phyloP scores from a whole-genome alignment of 2,797 vertebrate species.

The Rhadinocentrus ornatus region DNA sequence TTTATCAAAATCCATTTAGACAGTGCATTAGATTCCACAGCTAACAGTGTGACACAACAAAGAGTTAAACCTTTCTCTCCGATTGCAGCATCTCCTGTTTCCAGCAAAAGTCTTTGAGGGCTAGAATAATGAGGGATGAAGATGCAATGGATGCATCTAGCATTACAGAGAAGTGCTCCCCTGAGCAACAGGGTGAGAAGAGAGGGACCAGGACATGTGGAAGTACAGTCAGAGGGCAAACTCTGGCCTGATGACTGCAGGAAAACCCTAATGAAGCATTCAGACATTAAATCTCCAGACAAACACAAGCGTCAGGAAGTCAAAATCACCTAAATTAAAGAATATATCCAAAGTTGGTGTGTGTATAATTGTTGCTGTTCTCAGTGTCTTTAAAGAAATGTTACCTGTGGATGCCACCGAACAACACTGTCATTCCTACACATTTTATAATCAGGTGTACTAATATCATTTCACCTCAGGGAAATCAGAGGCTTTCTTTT shows the following conservation, averaged over 20 bases:
- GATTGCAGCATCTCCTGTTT: constrained; percentile 67
- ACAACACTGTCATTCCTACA: constrained; percentile 18
- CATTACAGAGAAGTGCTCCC: constrained; percentile 85
- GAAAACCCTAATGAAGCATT: constrained; percentile 43
- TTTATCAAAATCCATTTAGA: constrained; percentile 22
- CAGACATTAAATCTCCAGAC: constrained; percentile 25
- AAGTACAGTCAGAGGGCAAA: constrained; percentile 80
- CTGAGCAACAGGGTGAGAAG: constrained; percentile 75
- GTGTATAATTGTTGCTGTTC: constrained; percentile 3
- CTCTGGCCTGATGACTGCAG: constrained; percentile 52
- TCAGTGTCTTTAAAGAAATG: constrained; percentile 19
- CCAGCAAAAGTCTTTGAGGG: constrained; percentile 78
- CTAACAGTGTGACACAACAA: constrained; percentile 62
- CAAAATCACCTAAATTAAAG: neutral
- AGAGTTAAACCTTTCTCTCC: constrained; percentile 67
- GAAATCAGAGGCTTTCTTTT: constrained; percentile 72
- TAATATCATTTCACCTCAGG: constrained; percentile 63
- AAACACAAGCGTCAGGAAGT: constrained; percentile 11
- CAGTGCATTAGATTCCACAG: constrained; percentile 25
- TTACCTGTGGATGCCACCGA: constrained; percentile 7
- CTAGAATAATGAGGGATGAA: constrained; percentile 82
- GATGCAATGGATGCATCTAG: constrained; percentile 87
- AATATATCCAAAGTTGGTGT: neutral
- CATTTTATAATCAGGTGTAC: constrained; percentile 44
- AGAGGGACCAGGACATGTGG: constrained; percentile 78